Conservation (phyloP, 2,888 invertebrate genomes). For the Ophioninae sp. region DNA sequence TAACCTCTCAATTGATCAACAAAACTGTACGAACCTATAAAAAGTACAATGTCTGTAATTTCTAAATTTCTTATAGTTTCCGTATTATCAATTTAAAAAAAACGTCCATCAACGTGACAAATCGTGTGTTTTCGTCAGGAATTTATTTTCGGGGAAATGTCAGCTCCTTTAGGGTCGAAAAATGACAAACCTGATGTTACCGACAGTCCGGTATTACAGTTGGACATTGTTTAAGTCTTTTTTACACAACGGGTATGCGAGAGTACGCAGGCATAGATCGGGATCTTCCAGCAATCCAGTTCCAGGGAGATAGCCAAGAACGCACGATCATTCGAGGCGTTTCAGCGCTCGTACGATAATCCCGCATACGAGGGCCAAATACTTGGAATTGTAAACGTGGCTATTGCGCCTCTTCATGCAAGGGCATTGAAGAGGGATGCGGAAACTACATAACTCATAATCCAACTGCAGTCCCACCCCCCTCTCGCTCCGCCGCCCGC, state of each 20-base stretch:
- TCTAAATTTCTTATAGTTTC: not conserved
- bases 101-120: not conserved
- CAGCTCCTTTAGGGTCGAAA: not conserved
- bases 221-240: not conserved
- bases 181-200: not conserved
- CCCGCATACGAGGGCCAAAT: constrained; percentile 61
- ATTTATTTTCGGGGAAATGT: not conserved
- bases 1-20: too few relatives aligned
- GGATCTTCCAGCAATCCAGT: constrained; percentile 19
- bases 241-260: constrained; percentile 7
- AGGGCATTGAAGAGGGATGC: constrained; percentile 27
- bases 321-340: constrained; percentile 25
- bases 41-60: too few relatives aligned
- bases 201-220: not conserved
- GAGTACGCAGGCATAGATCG: not conserved
- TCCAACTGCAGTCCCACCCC: not conserved
- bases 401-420: constrained; percentile 40
- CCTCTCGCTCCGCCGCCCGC: not conserved
- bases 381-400: constrained; percentile 72
- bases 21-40: too few relatives aligned
- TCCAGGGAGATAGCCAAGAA: constrained; percentile 11
- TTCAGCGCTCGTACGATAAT: constrained; percentile 14
- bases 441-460: constrained; percentile 13
- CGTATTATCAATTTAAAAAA: not conserved
- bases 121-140: not conserved